Evolutionary conservation across 2,888 invertebrate genomes (phyloP), one percentile per base, ranked within the genome.

Genomic region (Charanyca ferruginea): DNA sequence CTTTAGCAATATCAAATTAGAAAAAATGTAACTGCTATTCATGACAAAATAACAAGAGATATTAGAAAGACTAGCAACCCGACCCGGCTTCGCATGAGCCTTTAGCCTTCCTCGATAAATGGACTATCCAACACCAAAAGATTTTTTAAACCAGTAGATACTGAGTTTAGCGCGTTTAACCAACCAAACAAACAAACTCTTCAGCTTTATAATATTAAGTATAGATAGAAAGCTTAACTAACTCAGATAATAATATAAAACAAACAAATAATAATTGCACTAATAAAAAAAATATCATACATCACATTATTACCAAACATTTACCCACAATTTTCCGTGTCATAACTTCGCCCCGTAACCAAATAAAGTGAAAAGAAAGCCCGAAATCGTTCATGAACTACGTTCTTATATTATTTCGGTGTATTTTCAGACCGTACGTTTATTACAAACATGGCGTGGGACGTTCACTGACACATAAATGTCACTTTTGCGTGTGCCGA

Each of bases 401-500:
- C 22, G 49, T 52, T 64, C 44, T 67, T 61, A 68, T 70, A 80
- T 57, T 77, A 69, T 68, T 75, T 73, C 35, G 11, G 65, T 52
- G 65, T 81, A 65, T 79, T 75, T 72, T 47, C 44, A 23, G 49
- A 9, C n/a, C 52, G 47, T 65, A 52, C 47, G 73, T 73, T 71
- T 81, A 80, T 80, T 73, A 77, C 62, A 54, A 68, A 73, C 62
- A 59, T 63, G 58, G 59, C 57, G 64, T 25, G 71, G 76, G 59
- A 78, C 84, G 81, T 82, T 83, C 79, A 81, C 67, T 86, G 88
- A 85, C 87, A 87, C 85, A 87, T 85, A 85, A 88, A 89, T 87
- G 88, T 85, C 85, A 84, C 80, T 72, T 83, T 89, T 80, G 89
- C 89, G 89, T 89, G 89, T 73, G 69, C 67, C 55, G 41, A 73